Percentiles rank a stretch among this genome's conserved stretches.
Conservation (phyloP, 2,797 vertebrate species). For the Mionectes olivaceus region DNA sequence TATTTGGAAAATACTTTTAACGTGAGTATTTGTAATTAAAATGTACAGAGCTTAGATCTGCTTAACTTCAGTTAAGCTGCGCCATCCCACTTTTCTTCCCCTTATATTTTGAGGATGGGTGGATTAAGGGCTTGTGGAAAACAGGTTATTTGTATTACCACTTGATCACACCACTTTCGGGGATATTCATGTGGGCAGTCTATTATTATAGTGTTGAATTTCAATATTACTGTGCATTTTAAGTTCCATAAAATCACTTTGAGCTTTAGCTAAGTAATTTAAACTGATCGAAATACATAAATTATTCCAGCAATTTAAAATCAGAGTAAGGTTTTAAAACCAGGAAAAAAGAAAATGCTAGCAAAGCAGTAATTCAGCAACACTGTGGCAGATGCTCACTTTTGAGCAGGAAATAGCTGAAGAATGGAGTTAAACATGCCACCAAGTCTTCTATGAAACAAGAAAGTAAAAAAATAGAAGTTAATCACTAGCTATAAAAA, state of each 20-base stretch:
- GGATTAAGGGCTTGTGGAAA: background rate
- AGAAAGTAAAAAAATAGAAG: background rate
- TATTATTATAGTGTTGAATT: background rate
- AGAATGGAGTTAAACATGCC: background rate
- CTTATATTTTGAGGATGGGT: background rate
- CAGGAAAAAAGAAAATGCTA: background rate
- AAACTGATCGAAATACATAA: background rate
- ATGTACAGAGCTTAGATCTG: conserved; percentile 23
- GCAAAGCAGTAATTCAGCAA: background rate
- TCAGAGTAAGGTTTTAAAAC: background rate
- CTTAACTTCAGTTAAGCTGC: background rate
- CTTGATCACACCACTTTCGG: background rate
- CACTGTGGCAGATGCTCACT: background rate
- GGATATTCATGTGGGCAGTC: background rate
- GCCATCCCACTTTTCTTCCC: background rate
- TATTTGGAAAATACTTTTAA: conserved; percentile 63
- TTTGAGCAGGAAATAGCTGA: background rate
- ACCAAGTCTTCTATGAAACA: background rate
- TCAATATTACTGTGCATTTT: background rate
- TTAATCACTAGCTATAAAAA: background rate
- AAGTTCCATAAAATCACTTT: background rate
- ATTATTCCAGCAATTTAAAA: background rate
- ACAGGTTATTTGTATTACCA: background rate
- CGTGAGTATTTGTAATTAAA: conserved; percentile 42
- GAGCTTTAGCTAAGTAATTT: background rate